Conservation (phyloP, 2,888 invertebrate genomes). For the Nomada fabriciana region DNA sequence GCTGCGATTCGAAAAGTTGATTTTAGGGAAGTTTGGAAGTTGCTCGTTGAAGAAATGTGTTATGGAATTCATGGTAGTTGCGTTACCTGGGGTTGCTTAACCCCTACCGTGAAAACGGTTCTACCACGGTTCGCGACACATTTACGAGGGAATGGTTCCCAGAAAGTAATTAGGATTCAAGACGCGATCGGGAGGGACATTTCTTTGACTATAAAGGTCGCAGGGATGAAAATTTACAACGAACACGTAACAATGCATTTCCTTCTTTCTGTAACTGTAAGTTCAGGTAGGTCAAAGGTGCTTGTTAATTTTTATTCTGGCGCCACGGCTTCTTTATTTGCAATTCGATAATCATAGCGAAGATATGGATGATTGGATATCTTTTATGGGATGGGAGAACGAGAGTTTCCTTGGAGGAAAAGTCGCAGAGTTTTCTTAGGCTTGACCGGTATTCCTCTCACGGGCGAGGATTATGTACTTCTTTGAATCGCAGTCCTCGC, state of each 20-base stretch:
- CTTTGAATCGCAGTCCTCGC: slow-evolving; percentile 29
- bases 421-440: neutral
- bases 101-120: slow-evolving; percentile 38
- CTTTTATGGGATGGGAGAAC: neutral
- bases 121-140: slow-evolving; percentile 42
- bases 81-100: slow-evolving; percentile 24
- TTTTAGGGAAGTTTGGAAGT: too few species aligned
- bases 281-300: neutral
- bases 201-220: slow-evolving; percentile 29
- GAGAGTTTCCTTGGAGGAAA: neutral
- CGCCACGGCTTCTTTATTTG: slow-evolving; percentile 3
- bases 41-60: neutral
- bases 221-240: slow-evolving; percentile 1
- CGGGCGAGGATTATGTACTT: slow-evolving; percentile 29
- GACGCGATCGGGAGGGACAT: slow-evolving; percentile 27
- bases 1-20: neutral
- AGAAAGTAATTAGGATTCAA: slow-evolving; percentile 51
- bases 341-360: neutral
- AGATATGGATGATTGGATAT: neutral
- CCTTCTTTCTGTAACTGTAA: slow-evolving; percentile 36
- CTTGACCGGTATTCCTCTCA: slow-evolving; percentile 38
- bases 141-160: slow-evolving; percentile 28
- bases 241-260: slow-evolving; percentile 52
- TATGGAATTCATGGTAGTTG: neutral
- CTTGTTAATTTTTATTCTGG: slow-evolving; percentile 44